Percentiles rank a stretch among this genome's conserved stretches.
These are phyloP conservation scores for Oreochromis spilurus DNA, from an alignment of 2,113 vertebrate species.

Conservation along the genomic window DNA sequence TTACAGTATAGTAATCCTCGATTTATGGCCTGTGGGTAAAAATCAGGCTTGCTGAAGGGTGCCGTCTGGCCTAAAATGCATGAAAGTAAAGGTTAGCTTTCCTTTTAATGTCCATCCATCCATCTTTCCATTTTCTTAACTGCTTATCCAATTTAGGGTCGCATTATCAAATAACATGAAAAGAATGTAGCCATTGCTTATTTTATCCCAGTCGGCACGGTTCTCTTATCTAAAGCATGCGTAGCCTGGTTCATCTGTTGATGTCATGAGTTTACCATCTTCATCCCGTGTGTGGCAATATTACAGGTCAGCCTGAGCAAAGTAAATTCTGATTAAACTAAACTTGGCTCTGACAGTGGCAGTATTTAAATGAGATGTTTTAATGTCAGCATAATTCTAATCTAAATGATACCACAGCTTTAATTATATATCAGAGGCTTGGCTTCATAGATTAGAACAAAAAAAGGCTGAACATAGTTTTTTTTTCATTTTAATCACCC, in stretches of 20 bases:
- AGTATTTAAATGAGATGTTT: slow-evolving; percentile 28
- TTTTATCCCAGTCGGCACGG: neutral
- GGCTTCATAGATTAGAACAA: slow-evolving; percentile 49
- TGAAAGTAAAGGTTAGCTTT: neutral
- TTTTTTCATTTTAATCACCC: slow-evolving; percentile 67
- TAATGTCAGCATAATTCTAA: slow-evolving; percentile 39
- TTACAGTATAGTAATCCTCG: neutral
- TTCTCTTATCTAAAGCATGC: neutral
- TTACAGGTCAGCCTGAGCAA: neutral
- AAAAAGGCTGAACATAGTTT: slow-evolving; percentile 43
- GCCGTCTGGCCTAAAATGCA: neutral
- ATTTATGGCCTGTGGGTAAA: neutral
- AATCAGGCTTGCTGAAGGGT: neutral
- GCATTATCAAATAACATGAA: neutral
- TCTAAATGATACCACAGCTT: slow-evolving; percentile 48
- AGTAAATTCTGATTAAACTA: neutral
- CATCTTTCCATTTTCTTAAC: neutral
- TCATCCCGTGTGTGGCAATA: neutral
- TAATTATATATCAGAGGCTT: slow-evolving; percentile 62
- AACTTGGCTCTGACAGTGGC: neutral
- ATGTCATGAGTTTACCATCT: neutral
- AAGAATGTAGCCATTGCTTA: neutral
- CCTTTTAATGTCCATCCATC: neutral
- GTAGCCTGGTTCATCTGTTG: neutral
- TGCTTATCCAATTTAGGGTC: neutral